Evolutionary conservation across 2,888 invertebrate genomes (phyloP).

Genomic region (Melieria picta): DNA sequence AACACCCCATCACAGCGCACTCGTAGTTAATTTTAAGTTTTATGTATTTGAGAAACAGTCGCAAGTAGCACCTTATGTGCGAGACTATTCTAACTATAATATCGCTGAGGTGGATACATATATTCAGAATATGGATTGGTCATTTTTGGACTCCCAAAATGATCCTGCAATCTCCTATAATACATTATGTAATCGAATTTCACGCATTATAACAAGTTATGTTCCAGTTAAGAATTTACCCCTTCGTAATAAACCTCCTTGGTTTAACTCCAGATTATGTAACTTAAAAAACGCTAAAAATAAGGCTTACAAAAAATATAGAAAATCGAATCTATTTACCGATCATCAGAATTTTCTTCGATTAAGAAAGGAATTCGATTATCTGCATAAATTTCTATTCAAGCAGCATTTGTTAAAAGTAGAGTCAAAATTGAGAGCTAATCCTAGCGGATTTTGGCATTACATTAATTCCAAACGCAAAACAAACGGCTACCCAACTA

Average conservation of each 20-base stretch:
- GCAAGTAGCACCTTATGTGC: too few relatives aligned
- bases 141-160: too few relatives aligned
- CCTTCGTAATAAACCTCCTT: constrained; percentile 1
- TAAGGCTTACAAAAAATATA: constrained; percentile 1
- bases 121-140: too few relatives aligned
- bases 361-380: constrained; percentile 5
- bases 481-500: constrained; percentile 6
- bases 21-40: too few relatives aligned
- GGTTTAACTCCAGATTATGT: constrained; percentile 2
- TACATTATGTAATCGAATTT: background rate
- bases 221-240: background rate
- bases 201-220: background rate
- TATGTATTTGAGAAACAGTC: too few relatives aligned
- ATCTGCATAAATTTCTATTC: constrained; percentile 3
- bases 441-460: constrained; percentile 2
- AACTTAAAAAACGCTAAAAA: constrained; percentile 5
- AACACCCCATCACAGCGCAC: too few relatives aligned
- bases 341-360: background rate
- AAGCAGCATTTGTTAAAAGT: background rate
- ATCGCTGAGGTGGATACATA: too few relatives aligned
- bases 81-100: too few relatives aligned
- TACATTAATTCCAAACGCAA: constrained; percentile 6
- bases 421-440: background rate
- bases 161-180: too few relatives aligned
- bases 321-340: background rate